Evolutionary conservation across 2,888 invertebrate genomes (phyloP).

Genomic region (Tetrapedia diversipes): DNA sequence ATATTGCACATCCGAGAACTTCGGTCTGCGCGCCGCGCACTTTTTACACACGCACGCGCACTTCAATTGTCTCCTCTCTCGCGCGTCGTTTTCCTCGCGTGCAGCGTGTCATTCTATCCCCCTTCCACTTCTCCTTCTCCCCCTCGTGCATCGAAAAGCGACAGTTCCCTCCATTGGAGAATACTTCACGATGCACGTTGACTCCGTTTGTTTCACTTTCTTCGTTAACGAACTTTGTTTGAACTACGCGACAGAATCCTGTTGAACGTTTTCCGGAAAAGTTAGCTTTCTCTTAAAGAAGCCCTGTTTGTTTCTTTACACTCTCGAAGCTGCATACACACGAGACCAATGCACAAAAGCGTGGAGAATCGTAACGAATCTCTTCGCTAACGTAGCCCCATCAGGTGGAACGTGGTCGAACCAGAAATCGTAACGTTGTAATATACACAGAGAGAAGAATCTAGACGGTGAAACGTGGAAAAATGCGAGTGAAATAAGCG

Average conservation of each 20-base stretch:
- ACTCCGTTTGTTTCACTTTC: not conserved
- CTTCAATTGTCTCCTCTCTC: constrained; percentile 30
- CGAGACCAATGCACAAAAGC: not conserved
- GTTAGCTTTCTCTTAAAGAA: too few relatives aligned
- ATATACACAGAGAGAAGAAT: not conserved
- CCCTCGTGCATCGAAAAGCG: not conserved
- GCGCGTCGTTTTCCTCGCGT: constrained; percentile 18
- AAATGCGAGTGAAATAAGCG: constrained; percentile 16
- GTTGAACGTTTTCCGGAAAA: not conserved
- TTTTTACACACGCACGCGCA: constrained; percentile 60
- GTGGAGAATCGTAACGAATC: not conserved
- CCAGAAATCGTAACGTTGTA: not conserved
- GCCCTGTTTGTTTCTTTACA: too few relatives aligned
- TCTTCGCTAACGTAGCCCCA: not conserved
- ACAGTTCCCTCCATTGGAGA: constrained; percentile 12
- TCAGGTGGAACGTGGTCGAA: not conserved
- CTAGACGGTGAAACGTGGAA: constrained; percentile 24
- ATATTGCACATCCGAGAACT: constrained; percentile 31
- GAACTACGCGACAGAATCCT: not conserved
- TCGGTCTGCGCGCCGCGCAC: constrained; percentile 44
- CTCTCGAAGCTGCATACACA: too few relatives aligned
- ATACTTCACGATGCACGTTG: constrained; percentile 17
- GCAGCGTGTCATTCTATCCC: constrained; percentile 28
- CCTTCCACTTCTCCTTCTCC: constrained; percentile 19
- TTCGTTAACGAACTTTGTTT: not conserved